Evolutionary conservation across 2,113 vertebrate genomes (phyloP).

Genomic region (Panurus biarmicus): DNA sequence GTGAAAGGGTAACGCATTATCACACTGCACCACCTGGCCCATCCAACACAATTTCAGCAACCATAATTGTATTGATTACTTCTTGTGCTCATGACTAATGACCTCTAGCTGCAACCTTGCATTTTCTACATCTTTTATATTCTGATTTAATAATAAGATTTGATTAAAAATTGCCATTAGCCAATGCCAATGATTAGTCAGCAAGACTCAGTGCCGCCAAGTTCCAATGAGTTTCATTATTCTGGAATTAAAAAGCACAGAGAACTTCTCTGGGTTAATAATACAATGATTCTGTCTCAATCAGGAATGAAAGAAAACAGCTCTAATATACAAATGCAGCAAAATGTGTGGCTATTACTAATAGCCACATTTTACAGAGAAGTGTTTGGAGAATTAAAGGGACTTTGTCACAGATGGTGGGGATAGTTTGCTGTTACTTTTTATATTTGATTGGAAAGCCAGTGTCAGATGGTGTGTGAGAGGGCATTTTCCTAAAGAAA

Average conservation of each 20-base stretch:
- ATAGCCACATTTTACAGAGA: background rate
- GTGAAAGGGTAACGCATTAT: slow-evolving; percentile 58
- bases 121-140: slow-evolving; percentile 53
- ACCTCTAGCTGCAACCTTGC: slow-evolving; percentile 53
- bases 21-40: slow-evolving; percentile 35
- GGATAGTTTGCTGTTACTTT: slow-evolving; percentile 26
- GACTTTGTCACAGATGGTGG: slow-evolving; percentile 13
- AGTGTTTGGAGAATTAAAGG: slow-evolving; percentile 22
- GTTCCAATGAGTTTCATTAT: slow-evolving; percentile 50
- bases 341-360: slow-evolving; percentile 2
- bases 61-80: slow-evolving; percentile 56
- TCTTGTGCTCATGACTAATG: slow-evolving; percentile 57
- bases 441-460: slow-evolving; percentile 14
- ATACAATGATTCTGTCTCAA: slow-evolving; percentile 19
- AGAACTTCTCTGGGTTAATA: slow-evolving; percentile 49
- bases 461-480: slow-evolving; percentile 15
- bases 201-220: slow-evolving; percentile 32
- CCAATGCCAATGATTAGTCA: slow-evolving; percentile 55
- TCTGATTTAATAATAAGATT: slow-evolving; percentile 63
- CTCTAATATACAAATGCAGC: background rate
- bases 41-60: slow-evolving; percentile 27
- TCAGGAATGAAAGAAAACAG: slow-evolving; percentile 44
- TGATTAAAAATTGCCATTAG: slow-evolving; percentile 62
- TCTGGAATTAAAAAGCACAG: slow-evolving; percentile 54
- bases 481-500: slow-evolving; percentile 14